Percentiles rank a stretch among this genome's conserved stretches.
phyloP scores from a whole-genome alignment of 2,888 invertebrate species.

The Dilophus febrilis region DNA sequence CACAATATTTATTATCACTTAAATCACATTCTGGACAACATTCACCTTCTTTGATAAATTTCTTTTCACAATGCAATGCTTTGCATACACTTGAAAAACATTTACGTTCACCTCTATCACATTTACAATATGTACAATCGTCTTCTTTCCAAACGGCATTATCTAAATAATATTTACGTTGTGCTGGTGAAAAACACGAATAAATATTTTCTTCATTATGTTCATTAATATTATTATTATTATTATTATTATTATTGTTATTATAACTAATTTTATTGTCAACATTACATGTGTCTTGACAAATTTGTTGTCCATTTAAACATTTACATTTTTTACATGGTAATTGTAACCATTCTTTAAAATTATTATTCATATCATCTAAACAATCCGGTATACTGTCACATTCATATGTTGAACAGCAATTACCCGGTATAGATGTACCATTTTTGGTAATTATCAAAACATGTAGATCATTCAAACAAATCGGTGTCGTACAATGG shows the following conservation, averaged over 20 bases:
- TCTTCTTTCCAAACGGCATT: conserved; percentile 19
- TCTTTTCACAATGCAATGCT: conserved; percentile 16
- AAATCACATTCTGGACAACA: conserved; percentile 21
- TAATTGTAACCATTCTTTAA: conserved; percentile 16
- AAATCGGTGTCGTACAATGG: conserved; percentile 15
- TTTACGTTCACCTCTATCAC: conserved; percentile 3
- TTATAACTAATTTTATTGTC: too few relatives aligned
- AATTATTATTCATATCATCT: conserved; percentile 15
- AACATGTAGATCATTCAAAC: conserved; percentile 9
- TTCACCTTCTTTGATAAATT: conserved; percentile 14
- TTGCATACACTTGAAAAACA: conserved; percentile 17
- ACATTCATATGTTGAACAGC: conserved; percentile 31
- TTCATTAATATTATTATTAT: background rate
- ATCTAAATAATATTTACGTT: background rate
- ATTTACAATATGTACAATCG: conserved; percentile 16
- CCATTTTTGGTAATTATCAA: conserved; percentile 10
- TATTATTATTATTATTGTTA: too few relatives aligned
- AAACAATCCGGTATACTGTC: conserved; percentile 27
- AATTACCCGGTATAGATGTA: conserved; percentile 23
- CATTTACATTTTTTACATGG: conserved; percentile 18
- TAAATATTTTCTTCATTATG: background rate
- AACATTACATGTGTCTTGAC: background rate
- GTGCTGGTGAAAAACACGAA: conserved; percentile 1
- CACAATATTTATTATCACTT: conserved; percentile 6
- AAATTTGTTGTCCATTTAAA: background rate